Percentiles rank a stretch among this genome's conserved stretches.
These are phyloP conservation scores for Pomacea maculata DNA, from an alignment of 1,140 invertebrate genomes.

Conservation along the genomic window DNA sequence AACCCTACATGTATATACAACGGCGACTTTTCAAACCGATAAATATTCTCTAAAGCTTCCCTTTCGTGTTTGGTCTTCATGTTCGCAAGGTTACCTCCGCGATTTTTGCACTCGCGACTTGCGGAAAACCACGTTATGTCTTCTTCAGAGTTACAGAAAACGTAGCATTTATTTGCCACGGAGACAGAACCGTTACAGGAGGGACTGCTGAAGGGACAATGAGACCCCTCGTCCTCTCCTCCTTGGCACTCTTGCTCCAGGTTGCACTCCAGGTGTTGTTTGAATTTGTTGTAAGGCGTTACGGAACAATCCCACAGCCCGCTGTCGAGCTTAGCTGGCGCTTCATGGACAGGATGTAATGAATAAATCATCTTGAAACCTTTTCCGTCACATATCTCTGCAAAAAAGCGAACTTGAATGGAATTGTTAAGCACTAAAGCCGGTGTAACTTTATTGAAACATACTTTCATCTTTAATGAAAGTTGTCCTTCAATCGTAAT, in stretches of 20 bases:
- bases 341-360: not conserved
- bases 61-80: constrained; percentile 1
- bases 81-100: not conserved
- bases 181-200: constrained; percentile 4
- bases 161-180: constrained; percentile 4
- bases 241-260: not conserved
- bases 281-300: not conserved
- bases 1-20: not conserved
- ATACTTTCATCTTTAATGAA: no score
- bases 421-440: no score
- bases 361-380: not conserved
- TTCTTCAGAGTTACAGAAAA: not conserved
- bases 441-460: no score
- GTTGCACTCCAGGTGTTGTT: constrained; percentile 1
- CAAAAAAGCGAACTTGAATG: no score
- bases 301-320: not conserved
- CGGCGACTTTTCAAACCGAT: not conserved
- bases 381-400: no score
- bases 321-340: not conserved
- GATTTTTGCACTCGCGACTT: not conserved
- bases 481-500: no score
- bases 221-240: constrained; percentile 13
- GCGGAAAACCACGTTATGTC: not conserved
- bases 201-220: constrained; percentile 11
- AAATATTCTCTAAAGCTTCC: not conserved